Evolutionary conservation across 2,888 invertebrate species (phyloP).

Genomic region (Sphecodes monilicornis): DNA sequence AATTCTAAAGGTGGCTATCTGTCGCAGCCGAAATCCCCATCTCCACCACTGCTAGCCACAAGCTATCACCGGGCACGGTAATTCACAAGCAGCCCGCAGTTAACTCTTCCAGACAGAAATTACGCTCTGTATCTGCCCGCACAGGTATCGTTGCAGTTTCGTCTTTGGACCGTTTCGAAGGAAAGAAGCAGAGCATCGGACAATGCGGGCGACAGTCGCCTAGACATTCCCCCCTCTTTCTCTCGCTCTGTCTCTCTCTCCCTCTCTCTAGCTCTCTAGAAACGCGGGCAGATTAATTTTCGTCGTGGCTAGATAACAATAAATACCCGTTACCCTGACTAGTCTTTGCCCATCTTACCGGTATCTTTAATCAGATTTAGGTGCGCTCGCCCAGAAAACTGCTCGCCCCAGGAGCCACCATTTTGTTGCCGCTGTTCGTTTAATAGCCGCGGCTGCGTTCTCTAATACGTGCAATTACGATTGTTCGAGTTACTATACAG

Average conservation of each 20-base stretch:
- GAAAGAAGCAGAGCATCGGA: neutral
- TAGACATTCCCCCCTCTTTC: neutral
- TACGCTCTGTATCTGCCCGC: conserved; percentile 22
- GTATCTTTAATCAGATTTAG: conserved; percentile 63
- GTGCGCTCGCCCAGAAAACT: conserved; percentile 43
- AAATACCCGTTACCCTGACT: conserved; percentile 46
- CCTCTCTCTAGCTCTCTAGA: neutral
- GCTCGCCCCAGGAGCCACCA: conserved; percentile 7
- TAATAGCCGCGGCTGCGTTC: conserved; percentile 27
- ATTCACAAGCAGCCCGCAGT: conserved; percentile 18
- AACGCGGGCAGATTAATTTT: conserved; percentile 46
- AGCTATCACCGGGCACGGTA: neutral
- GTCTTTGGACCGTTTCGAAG: neutral
- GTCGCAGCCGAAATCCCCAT: conserved; percentile 3
- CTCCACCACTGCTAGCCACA: neutral
- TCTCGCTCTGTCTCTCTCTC: neutral
- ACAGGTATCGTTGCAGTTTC: conserved; percentile 10
- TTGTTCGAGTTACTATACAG: conserved; percentile 40
- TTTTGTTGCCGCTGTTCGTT: conserved; percentile 28
- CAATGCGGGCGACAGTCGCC: conserved; percentile 29
- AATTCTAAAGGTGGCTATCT: neutral
- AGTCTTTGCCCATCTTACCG: conserved; percentile 18
- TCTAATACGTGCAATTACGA: conserved; percentile 55
- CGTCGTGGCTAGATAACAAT: conserved; percentile 52
- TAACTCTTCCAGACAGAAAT: conserved; percentile 14